Percentiles rank a stretch among this genome's conserved stretches.
Conservation (phyloP, 2,888 invertebrate species). For the Stenurella melanura region DNA sequence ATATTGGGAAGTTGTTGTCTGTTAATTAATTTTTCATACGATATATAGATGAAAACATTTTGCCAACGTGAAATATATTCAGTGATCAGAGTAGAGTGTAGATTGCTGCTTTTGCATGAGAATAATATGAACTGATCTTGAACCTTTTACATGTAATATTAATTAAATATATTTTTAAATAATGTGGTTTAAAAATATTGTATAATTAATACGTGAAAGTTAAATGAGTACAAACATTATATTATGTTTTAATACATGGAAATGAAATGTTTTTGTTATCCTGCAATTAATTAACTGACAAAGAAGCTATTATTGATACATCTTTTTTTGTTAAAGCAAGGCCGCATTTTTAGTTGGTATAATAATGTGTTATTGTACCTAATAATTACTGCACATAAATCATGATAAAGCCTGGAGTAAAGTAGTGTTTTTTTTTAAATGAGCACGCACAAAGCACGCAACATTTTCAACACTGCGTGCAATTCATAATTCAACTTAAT, state of each 20-base stretch:
- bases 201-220: too few species aligned
- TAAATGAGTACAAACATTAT: neutral
- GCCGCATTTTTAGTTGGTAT: slow-evolving; percentile 14
- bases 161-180: too few species aligned
- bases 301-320: neutral
- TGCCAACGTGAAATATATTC: too few species aligned
- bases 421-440: neutral
- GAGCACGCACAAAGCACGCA: slow-evolving; percentile 9
- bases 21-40: too few species aligned
- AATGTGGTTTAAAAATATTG: too few species aligned
- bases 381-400: slow-evolving; percentile 27
- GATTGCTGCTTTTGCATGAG: too few species aligned
- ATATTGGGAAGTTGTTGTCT: too few species aligned
- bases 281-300: neutral
- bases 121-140: too few species aligned
- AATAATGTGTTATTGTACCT: slow-evolving; percentile 6
- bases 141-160: too few species aligned
- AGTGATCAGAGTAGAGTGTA: too few species aligned
- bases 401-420: slow-evolving; percentile 12
- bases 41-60: too few species aligned
- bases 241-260: neutral
- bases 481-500: slow-evolving; percentile 7
- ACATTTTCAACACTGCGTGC: slow-evolving; percentile 7
- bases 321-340: slow-evolving; percentile 9
- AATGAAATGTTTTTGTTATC: neutral